phyloP scores from a whole-genome alignment of 2,888 invertebrate species.

The Dolichomitus sp. region DNA sequence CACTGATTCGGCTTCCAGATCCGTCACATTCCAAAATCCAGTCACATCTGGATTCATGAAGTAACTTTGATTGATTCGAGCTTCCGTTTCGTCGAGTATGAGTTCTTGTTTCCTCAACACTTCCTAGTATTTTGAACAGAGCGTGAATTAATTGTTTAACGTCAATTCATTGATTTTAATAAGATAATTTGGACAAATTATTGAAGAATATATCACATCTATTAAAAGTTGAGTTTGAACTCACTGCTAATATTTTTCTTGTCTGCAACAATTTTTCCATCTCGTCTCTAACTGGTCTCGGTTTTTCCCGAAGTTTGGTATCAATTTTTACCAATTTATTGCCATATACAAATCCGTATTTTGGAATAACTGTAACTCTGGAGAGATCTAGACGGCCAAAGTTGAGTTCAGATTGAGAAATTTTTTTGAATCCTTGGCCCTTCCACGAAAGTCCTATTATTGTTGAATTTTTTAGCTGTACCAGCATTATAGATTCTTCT shows the following conservation, averaged over 20 bases:
- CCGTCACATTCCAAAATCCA: constrained; percentile 73
- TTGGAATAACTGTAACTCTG: constrained; percentile 73
- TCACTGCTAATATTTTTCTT: constrained; percentile 82
- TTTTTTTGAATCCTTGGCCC: constrained; percentile 70
- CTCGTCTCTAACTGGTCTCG: constrained; percentile 79
- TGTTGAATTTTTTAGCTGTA: constrained; percentile 81
- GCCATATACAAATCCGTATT: constrained; percentile 75
- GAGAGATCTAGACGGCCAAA: constrained; percentile 75
- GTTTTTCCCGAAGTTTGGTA: constrained; percentile 75
- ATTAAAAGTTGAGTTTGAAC: constrained; percentile 12
- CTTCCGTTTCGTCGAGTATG: constrained; percentile 72
- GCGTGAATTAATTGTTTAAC: neutral
- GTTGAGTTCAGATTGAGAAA: constrained; percentile 66
- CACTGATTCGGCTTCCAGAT: constrained; percentile 62
- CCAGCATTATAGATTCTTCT: constrained; percentile 85
- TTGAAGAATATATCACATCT: neutral
- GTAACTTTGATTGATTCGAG: constrained; percentile 69
- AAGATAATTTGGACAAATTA: neutral
- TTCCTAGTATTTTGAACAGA: constrained; percentile 63
- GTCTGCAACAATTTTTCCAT: constrained; percentile 78
- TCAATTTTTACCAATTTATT: constrained; percentile 76
- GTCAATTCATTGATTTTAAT: no score
- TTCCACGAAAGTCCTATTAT: constrained; percentile 77
- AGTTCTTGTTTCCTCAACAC: constrained; percentile 74
- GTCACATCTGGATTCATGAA: constrained; percentile 68